Evolutionary conservation across 1,140 invertebrate species (phyloP).

Genomic region (Cepaea nemoralis): DNA sequence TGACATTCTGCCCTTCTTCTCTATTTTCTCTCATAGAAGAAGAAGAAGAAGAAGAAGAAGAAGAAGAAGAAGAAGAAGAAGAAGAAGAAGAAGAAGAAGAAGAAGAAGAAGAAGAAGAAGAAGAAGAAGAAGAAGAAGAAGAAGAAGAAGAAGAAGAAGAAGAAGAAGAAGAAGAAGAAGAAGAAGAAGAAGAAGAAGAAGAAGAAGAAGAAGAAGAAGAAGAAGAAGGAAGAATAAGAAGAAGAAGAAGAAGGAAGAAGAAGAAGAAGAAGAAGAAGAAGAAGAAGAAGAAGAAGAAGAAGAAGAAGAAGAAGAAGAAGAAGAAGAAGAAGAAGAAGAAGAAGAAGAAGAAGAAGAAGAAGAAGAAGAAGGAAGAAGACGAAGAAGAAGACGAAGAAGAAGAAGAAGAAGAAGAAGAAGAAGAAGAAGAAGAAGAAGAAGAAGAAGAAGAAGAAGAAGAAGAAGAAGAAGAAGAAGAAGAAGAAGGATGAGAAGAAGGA

Average conservation of each 20-base stretch:
- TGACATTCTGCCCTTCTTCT: too few relatives aligned
- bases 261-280: constrained; percentile 4
- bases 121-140: not conserved
- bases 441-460: too few relatives aligned
- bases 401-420: not conserved
- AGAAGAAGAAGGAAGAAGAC: not conserved
- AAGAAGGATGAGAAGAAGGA: not conserved
- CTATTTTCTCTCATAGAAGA: too few relatives aligned
- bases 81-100: not conserved
- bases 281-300: constrained; percentile 30
- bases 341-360: not conserved
- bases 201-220: constrained; percentile 2
- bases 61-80: not conserved
- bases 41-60: too few relatives aligned
- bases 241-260: constrained; percentile 4
- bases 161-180: too few relatives aligned
- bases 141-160: constrained; percentile 13
- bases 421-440: too few relatives aligned
- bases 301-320: constrained; percentile 9
- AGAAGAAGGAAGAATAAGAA: not conserved
- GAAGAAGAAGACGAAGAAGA: not conserved
- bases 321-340: not conserved
- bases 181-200: too few relatives aligned
- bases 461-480: not conserved
- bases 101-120: not conserved